Conservation (phyloP, 2,888 invertebrate species). For the Scotopteryx bipunctaria region DNA sequence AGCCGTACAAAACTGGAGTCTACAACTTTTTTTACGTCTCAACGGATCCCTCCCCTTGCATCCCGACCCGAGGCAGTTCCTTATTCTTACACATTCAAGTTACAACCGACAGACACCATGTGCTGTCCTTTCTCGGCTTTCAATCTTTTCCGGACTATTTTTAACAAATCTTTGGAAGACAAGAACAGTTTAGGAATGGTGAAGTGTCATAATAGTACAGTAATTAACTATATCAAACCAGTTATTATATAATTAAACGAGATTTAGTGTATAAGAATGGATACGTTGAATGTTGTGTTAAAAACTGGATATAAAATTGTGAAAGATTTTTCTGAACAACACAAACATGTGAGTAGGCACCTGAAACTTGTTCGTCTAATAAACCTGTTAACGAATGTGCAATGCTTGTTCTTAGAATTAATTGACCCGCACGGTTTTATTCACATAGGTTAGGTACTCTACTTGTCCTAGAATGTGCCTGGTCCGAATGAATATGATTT, state of each 20-base stretch:
- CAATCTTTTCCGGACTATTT: slow-evolving; percentile 33
- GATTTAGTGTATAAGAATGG: slow-evolving; percentile 51
- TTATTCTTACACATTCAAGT: slow-evolving; percentile 64
- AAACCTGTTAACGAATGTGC: too few relatives aligned
- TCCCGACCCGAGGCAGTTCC: slow-evolving; percentile 60
- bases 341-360: slow-evolving; percentile 73
- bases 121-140: slow-evolving; percentile 44
- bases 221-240: slow-evolving; percentile 1
- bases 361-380: too few relatives aligned
- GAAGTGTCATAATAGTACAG: slow-evolving; percentile 2
- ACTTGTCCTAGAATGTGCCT: too few relatives aligned
- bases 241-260: neutral
- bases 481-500: too few relatives aligned
- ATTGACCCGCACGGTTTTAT: too few relatives aligned
- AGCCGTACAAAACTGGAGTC: slow-evolving; percentile 62
- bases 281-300: slow-evolving; percentile 69
- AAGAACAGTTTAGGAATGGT: neutral
- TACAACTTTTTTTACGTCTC: slow-evolving; percentile 76
- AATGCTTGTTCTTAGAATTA: too few relatives aligned
- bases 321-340: slow-evolving; percentile 72
- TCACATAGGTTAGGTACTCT: too few relatives aligned
- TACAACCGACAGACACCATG: slow-evolving; percentile 58
- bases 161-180: slow-evolving; percentile 10
- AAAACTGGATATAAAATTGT: slow-evolving; percentile 77
- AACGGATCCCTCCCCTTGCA: slow-evolving; percentile 76